Percentiles rank a stretch among this genome's conserved stretches.
Conservation (phyloP, 2,797 vertebrate species). For the Aviceda cuculoides region DNA sequence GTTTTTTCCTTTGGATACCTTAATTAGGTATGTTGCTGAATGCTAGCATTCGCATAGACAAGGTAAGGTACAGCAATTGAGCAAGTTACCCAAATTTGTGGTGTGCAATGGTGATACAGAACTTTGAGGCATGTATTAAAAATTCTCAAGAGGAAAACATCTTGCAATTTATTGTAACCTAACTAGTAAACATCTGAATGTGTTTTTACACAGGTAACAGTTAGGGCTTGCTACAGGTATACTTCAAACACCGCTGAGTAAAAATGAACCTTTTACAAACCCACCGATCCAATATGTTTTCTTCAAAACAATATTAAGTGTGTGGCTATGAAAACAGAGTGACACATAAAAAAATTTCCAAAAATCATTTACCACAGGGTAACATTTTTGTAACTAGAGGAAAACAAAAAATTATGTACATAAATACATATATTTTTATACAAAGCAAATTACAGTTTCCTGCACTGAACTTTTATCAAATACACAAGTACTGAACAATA, state of each 20-base stretch:
- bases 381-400: constrained; percentile 58
- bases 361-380: constrained; percentile 62
- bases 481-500: constrained; percentile 70
- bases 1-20: background rate
- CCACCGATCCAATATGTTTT: background rate
- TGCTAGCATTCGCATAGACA: background rate
- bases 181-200: constrained; percentile 56
- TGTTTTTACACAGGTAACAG: constrained; percentile 46
- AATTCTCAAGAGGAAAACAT: constrained; percentile 26
- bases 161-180: constrained; percentile 38
- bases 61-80: background rate
- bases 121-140: background rate
- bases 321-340: constrained; percentile 59
- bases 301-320: constrained; percentile 30
- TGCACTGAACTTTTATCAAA: constrained; percentile 74
- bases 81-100: background rate
- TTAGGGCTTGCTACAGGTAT: constrained; percentile 20
- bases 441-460: constrained; percentile 75
- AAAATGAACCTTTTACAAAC: constrained; percentile 42
- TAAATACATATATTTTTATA: constrained; percentile 60
- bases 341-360: constrained; percentile 56
- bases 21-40: background rate
- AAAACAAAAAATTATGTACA: constrained; percentile 66
- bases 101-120: background rate
- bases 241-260: constrained; percentile 29